These are phyloP conservation scores for Microchirus variegatus DNA, from an alignment of 2,797 vertebrate genomes.

Conservation along the genomic window DNA sequence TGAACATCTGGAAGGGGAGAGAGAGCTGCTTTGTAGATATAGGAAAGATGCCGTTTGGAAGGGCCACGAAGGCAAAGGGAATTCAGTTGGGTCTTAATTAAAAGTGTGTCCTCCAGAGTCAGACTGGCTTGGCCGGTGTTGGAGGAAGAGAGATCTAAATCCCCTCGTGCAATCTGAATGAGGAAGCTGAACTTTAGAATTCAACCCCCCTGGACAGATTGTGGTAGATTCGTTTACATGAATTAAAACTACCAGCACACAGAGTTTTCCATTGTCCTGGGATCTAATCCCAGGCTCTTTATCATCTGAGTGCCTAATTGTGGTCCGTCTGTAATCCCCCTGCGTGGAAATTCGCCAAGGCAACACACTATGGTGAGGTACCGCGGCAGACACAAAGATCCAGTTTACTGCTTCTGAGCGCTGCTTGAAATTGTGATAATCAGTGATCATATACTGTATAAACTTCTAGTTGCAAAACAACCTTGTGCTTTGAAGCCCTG, in stretches of 20 bases:
- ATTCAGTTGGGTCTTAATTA: slow-evolving; percentile 76
- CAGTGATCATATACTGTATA: no score
- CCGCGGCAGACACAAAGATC: not conserved
- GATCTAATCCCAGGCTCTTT: slow-evolving; percentile 72
- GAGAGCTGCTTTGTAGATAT: slow-evolving; percentile 53
- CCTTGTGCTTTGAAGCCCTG: no score
- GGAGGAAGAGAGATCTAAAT: slow-evolving; percentile 47
- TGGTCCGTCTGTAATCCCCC: slow-evolving; percentile 61
- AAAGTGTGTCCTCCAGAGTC: slow-evolving; percentile 59
- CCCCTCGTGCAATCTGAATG: slow-evolving; percentile 51
- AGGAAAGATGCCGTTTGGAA: slow-evolving; percentile 47
- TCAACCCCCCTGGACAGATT: slow-evolving; percentile 3
- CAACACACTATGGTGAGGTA: slow-evolving; percentile 27
- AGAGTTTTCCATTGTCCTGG: slow-evolving; percentile 66
- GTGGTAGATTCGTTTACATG: slow-evolving; percentile 49
- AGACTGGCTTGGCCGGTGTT: slow-evolving; percentile 48
- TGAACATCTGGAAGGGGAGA: slow-evolving; percentile 62
- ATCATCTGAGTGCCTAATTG: slow-evolving; percentile 67
- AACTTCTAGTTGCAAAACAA: no score
- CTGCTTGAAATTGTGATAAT: slow-evolving; percentile 28
- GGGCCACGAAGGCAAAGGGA: slow-evolving; percentile 47
- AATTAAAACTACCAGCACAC: slow-evolving; percentile 52
- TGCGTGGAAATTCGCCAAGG: slow-evolving; percentile 52
- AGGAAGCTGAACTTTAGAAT: slow-evolving; percentile 56
- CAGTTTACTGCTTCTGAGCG: slow-evolving; percentile 21